Evolutionary conservation across 2,113 vertebrate genomes (phyloP).

Genomic region (Octodon degus): DNA sequence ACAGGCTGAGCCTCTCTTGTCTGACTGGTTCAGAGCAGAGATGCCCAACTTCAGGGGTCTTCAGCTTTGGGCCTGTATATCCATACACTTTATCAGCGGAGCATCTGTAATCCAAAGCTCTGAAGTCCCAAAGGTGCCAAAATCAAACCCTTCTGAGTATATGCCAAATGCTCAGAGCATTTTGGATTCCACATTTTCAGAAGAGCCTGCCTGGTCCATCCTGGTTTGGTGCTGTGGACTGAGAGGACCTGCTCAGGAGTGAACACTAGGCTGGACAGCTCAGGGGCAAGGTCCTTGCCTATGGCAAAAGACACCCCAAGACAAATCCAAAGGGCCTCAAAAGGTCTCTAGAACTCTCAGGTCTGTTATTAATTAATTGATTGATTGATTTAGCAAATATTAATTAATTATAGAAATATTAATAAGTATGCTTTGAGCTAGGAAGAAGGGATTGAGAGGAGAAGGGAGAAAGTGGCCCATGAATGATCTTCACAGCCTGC

Average conservation of each 20-base stretch:
- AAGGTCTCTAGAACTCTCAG: background rate
- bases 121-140: background rate
- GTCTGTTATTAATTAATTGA: background rate
- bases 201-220: background rate
- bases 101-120: background rate
- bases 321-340: background rate
- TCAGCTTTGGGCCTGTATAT: background rate
- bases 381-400: background rate
- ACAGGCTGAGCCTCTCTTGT: background rate
- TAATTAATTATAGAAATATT: background rate
- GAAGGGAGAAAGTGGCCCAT: background rate
- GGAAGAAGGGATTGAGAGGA: background rate
- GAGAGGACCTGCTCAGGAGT: background rate
- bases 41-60: background rate
- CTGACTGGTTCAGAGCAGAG: background rate
- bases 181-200: background rate
- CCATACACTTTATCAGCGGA: background rate
- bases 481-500: background rate
- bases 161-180: background rate
- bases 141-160: background rate
- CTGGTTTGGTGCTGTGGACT: background rate
- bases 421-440: background rate
- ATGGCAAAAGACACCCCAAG: background rate
- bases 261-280: fast-evolving
- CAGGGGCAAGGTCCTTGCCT: background rate